Evolutionary conservation across 2,797 vertebrate genomes (phyloP).

Genomic region (Triplophysa yarkandensis): DNA sequence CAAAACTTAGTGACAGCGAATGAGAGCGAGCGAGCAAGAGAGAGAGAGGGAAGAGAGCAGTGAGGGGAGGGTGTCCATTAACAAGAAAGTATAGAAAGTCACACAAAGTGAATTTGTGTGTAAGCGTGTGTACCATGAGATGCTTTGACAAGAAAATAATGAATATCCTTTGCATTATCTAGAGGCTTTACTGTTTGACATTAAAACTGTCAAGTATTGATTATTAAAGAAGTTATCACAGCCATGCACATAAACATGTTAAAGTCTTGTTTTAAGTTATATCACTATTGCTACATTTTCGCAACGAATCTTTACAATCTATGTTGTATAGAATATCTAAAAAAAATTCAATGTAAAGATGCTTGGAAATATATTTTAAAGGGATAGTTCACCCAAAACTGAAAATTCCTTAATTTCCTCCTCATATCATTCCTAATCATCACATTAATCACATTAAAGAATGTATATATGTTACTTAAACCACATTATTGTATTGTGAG

Average conservation of each 20-base stretch:
- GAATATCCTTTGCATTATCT: not conserved
- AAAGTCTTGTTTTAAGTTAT: too few relatives aligned
- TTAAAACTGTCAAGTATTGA: not conserved
- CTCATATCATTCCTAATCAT: too few relatives aligned
- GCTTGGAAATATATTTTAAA: too few relatives aligned
- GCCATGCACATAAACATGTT: not conserved
- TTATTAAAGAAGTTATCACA: not conserved
- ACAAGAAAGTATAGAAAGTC: slow-evolving; percentile 27
- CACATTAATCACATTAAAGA: too few relatives aligned
- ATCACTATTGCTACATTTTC: too few relatives aligned
- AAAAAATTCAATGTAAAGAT: too few relatives aligned
- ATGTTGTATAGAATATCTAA: too few relatives aligned
- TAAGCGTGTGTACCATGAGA: slow-evolving; percentile 7
- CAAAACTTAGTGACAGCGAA: slow-evolving; percentile 59
- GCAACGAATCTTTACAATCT: too few relatives aligned
- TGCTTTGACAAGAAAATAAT: not conserved
- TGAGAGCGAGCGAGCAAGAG: slow-evolving; percentile 6
- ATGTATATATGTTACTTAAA: too few relatives aligned
- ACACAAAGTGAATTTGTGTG: slow-evolving; percentile 44
- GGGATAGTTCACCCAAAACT: too few relatives aligned
- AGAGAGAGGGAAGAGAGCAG: slow-evolving; percentile 69
- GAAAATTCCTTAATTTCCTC: too few relatives aligned
- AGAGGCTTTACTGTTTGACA: not conserved
- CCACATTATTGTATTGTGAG: not conserved
- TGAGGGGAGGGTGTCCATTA: slow-evolving; percentile 14